Evolutionary conservation across 2,797 vertebrate species (phyloP).

Genomic region (Neopelma chrysocephalum): DNA sequence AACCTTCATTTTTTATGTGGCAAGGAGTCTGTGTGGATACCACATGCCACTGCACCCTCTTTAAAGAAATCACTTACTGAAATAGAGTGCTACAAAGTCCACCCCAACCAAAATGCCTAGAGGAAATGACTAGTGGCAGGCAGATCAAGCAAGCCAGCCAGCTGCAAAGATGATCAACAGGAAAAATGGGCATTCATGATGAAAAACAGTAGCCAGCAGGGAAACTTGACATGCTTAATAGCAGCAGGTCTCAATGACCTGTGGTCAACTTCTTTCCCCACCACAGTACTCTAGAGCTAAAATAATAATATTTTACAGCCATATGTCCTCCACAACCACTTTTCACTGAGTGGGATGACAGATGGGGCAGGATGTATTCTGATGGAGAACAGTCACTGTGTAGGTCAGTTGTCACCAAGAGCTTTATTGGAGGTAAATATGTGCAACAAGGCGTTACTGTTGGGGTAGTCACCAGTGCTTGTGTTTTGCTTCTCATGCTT

Average conservation of each 20-base stretch:
- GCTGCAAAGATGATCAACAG: not conserved
- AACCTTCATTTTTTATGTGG: not conserved
- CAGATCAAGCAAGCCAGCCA: not conserved
- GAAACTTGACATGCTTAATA: not conserved
- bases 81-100: not conserved
- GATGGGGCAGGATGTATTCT: not conserved
- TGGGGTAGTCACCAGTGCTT: not conserved
- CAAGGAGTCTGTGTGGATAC: constrained; percentile 23
- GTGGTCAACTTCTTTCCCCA: not conserved
- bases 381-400: fast-evolving
- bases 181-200: not conserved
- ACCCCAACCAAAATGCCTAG: not conserved
- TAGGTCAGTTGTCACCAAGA: not conserved
- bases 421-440: fast-evolving
- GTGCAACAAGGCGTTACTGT: not conserved
- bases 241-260: not conserved
- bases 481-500: not conserved
- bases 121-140: not conserved
- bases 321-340: not conserved
- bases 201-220: not conserved
- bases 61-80: not conserved
- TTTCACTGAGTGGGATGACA: not conserved
- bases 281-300: not conserved
- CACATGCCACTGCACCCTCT: not conserved
- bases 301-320: not conserved